These are phyloP conservation scores for Drosophila helvetica DNA, from an alignment of 2,888 invertebrate species.

Conservation along the genomic window DNA sequence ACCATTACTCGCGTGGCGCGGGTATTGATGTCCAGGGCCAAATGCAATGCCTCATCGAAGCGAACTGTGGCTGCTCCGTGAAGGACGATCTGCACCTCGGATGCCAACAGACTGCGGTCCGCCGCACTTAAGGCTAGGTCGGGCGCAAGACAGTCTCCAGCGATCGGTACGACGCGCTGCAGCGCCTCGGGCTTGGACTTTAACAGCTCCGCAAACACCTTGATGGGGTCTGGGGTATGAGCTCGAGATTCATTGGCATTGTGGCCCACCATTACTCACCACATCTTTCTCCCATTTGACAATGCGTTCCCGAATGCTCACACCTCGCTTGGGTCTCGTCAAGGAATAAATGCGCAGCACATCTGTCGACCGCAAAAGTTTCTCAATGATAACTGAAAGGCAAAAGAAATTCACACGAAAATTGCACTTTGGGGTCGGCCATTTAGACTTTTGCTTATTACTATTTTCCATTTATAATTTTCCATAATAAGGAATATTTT, in stretches of 20 bases:
- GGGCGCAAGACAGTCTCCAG: conserved; percentile 82
- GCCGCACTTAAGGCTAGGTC: conserved; percentile 81
- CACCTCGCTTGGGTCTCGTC: conserved; percentile 18
- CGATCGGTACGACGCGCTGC: conserved; percentile 78
- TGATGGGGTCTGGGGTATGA: not conserved
- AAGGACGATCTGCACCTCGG: conserved; percentile 86
- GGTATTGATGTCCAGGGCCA: conserved; percentile 89
- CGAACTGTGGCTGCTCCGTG: conserved; percentile 95
- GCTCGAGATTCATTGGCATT: not conserved
- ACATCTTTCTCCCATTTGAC: conserved; percentile 88
- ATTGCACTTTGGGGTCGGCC: not conserved
- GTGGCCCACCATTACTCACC: conserved; percentile 81
- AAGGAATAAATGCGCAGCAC: conserved; percentile 31
- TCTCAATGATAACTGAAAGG: conserved; percentile 80
- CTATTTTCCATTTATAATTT: no score
- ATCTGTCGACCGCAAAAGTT: conserved; percentile 37
- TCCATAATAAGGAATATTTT: no score
- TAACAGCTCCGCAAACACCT: conserved; percentile 42
- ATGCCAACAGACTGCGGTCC: conserved; percentile 77
- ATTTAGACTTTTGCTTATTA: no score
- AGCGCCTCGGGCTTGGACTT: conserved; percentile 69
- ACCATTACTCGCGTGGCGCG: conserved; percentile 87
- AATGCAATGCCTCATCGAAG: conserved; percentile 88
- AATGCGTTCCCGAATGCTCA: conserved; percentile 86
- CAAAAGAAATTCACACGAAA: not conserved